Evolutionary conservation across 2,797 vertebrate genomes (phyloP).

Genomic region (Orientallactaga sibirica): DNA sequence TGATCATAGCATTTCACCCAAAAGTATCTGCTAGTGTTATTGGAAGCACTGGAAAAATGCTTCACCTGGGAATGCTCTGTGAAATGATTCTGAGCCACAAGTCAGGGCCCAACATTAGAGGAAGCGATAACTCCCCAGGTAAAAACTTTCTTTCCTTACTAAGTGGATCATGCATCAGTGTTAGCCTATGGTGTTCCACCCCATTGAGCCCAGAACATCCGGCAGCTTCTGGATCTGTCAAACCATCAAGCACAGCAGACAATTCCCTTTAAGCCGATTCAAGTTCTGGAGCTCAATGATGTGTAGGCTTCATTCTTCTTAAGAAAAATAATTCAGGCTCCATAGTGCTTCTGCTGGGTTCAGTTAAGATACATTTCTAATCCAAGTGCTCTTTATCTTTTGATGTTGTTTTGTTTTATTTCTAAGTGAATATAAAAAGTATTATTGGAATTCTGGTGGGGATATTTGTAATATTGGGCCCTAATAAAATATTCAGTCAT

Average conservation of each 20-base stretch:
- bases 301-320: conserved; percentile 72
- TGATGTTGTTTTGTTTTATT: conserved; percentile 52
- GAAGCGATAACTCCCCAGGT: conserved; percentile 59
- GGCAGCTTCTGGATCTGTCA: conserved; percentile 72
- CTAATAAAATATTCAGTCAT: conserved; percentile 29
- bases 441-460: neutral
- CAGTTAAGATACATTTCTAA: conserved; percentile 63
- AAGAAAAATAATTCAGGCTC: conserved; percentile 73
- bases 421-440: conserved; percentile 22
- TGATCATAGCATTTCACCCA: neutral
- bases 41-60: conserved; percentile 2
- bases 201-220: conserved; percentile 74
- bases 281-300: conserved; percentile 75
- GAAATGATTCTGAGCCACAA: conserved; percentile 62
- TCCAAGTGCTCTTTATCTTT: conserved; percentile 41
- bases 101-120: conserved; percentile 28
- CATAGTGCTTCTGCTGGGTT: conserved; percentile 50
- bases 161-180: conserved; percentile 81
- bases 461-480: neutral
- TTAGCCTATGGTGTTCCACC: conserved; percentile 74
- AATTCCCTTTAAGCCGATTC: conserved; percentile 81
- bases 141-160: conserved; percentile 64
- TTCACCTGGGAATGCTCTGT: conserved; percentile 42
- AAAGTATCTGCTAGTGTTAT: neutral
- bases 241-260: conserved; percentile 73